phyloP scores from a whole-genome alignment of 2,113 vertebrate genomes.

The Dicentrarchus labrax region DNA sequence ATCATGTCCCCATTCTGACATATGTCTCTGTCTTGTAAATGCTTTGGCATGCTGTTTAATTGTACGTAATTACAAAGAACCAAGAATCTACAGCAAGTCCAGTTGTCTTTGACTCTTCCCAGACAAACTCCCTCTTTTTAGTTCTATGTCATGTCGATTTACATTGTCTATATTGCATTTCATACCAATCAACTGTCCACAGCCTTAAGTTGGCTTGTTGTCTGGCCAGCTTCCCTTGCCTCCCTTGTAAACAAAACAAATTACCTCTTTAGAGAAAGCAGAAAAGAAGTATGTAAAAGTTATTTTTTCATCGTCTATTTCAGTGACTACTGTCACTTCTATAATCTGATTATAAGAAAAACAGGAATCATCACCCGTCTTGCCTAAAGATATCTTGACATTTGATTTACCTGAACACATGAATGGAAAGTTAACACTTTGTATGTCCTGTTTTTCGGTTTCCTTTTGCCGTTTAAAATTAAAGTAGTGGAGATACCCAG shows the following conservation, averaged over 20 bases:
- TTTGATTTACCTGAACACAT: not conserved
- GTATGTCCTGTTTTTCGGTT: not conserved
- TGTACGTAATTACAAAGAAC: not conserved
- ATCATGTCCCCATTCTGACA: not conserved
- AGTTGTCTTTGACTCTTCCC: not conserved
- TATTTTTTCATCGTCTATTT: too few relatives aligned
- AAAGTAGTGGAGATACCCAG: not conserved
- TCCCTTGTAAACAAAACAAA: conserved; percentile 9
- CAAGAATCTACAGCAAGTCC: not conserved
- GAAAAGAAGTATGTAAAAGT: not conserved
- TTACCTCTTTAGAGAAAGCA: not conserved
- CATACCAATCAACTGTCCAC: not conserved
- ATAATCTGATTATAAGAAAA: not conserved
- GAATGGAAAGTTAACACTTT: not conserved
- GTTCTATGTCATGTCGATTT: not conserved
- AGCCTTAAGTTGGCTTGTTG: not conserved
- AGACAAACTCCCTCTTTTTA: not conserved
- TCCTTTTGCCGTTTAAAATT: not conserved
- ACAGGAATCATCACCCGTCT: not conserved
- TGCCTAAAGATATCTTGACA: not conserved
- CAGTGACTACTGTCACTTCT: not conserved
- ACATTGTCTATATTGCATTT: not conserved
- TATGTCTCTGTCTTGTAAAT: not conserved
- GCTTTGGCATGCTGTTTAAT: not conserved
- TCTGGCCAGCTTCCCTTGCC: not conserved